Percentiles rank a stretch among this genome's conserved stretches.
Evolutionary conservation across 2,888 invertebrate genomes (phyloP).

Genomic region (Cepaea hortensis): DNA sequence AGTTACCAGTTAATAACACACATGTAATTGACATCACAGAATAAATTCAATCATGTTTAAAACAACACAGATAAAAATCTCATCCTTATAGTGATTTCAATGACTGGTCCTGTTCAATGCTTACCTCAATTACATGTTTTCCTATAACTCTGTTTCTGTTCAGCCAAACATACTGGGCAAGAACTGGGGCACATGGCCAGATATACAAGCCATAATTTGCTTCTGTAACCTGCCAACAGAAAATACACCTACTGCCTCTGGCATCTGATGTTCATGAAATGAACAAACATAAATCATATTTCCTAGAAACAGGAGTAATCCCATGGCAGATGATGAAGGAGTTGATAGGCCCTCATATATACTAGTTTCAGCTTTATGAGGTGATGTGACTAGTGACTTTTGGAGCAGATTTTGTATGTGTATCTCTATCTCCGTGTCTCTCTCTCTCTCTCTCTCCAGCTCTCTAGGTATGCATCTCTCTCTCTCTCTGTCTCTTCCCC

Average conservation of each 20-base stretch:
- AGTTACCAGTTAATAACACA: too few species aligned
- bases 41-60: too few species aligned
- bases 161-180: conserved; percentile 92
- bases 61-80: not conserved
- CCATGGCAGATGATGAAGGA: too few species aligned
- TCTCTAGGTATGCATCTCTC: too few species aligned
- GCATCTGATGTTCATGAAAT: not conserved
- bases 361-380: too few species aligned
- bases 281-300: not conserved
- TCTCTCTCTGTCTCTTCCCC: too few species aligned
- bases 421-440: too few species aligned
- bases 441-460: too few species aligned
- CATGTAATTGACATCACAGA: too few species aligned
- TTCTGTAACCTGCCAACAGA: conserved; percentile 61
- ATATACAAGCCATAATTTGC: conserved; percentile 90
- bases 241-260: not conserved
- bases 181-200: conserved; percentile 94
- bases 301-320: not conserved
- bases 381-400: too few species aligned
- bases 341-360: too few species aligned
- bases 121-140: conserved; percentile 86
- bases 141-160: conserved; percentile 80
- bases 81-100: not conserved
- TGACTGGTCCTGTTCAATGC: not conserved
- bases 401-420: too few species aligned